Percentiles rank a stretch among this genome's conserved stretches.
Conservation (phyloP, 2,888 invertebrate species). For the Folsomia manolachei region DNA sequence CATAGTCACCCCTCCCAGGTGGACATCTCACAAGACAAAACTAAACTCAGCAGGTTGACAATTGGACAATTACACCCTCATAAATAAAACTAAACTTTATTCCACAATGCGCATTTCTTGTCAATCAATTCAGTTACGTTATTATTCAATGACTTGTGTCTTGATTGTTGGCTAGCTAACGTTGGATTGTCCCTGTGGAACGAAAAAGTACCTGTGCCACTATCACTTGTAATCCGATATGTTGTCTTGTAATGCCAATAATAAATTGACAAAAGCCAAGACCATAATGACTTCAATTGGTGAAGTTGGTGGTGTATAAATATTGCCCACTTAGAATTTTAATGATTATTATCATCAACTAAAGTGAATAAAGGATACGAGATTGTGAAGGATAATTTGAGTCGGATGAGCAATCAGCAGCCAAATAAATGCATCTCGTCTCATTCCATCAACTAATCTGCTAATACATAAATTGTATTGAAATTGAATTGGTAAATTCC, state of each 20-base stretch:
- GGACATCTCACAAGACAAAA: background rate
- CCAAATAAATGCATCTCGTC: too few species aligned
- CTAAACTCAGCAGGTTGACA: conserved; percentile 13
- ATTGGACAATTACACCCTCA: conserved; percentile 16
- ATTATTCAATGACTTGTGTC: too few species aligned
- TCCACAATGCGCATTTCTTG: too few species aligned
- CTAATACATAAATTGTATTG: background rate
- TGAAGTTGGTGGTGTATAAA: background rate
- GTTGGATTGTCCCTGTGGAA: too few species aligned
- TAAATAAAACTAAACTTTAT: too few species aligned
- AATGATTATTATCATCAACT: background rate
- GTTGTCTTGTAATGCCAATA: background rate
- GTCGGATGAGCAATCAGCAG: background rate
- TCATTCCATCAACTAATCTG: too few species aligned
- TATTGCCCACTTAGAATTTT: background rate
- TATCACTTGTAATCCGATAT: background rate
- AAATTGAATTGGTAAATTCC: background rate
- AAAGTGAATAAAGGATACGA: background rate
- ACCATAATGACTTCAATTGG: background rate
- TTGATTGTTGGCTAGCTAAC: too few species aligned
- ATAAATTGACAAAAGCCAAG: background rate
- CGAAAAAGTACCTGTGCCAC: too few species aligned
- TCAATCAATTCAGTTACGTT: too few species aligned
- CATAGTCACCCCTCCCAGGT: background rate
- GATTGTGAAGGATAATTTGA: background rate